Base-by-base conservation (phyloP, 2,888 invertebrate genomes). In the Polyommatus icarus region DNA sequence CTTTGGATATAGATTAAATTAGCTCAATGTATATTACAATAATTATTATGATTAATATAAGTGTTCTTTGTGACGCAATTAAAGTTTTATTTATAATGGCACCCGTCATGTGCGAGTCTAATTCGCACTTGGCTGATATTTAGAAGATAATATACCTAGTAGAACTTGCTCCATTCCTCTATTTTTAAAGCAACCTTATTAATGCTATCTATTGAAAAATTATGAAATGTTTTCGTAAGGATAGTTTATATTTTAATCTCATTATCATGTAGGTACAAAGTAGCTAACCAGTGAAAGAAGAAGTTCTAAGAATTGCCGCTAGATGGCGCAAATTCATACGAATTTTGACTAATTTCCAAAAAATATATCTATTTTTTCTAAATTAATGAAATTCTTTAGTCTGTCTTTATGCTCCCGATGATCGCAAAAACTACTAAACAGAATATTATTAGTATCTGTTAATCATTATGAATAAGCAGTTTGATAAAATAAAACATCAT, bases 1-100 rank as follows among this genome's bases (percentile, higher is more conserved):
- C 94, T 83, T 85, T 95, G 18, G 90, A 92, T 77, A 91, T 95
- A 79, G 95, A 95, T 85, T 95, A 85, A 89, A 20, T 59, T 61
- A 61, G 61, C 61, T 61, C 61, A 61, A 61, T n/a, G 20, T 59
- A 8, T 7, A 32, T 32, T 32, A 32, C 3, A 32, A 32, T 32
- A 7, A 8, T 59, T n/a, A 59, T 59, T 59, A 46, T 46, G 10
- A 46, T 46, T 46, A 46, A 46, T 46, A 46, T 46, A 46, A 10
- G 46, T 46, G 46, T 46, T 46, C 1, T 12, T 46, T 46, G 46
- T 46, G 46, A 46, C 12, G 2, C 46, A 46, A 46, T 3, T 10
- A 10, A 10, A 12, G 46, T 46, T 46, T 46, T 46, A 46, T 46
- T 46, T 46, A 10, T 10, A 40, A 6, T 36, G 36, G 36, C 36